These are phyloP conservation scores for Ericerus pela DNA, from an alignment of 1,140 invertebrate genomes.

Conservation along the genomic window DNA sequence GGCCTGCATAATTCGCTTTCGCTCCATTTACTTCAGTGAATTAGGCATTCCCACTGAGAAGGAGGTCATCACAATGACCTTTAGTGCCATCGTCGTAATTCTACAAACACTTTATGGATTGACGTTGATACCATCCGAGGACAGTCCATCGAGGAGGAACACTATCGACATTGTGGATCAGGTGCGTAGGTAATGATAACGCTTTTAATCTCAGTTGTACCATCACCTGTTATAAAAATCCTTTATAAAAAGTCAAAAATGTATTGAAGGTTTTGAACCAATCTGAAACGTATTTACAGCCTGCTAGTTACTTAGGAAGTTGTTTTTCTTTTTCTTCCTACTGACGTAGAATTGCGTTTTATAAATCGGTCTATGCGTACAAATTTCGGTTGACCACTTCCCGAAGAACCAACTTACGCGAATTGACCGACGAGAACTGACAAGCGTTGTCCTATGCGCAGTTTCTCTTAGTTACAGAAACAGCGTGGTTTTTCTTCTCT, in stretches of 20 bases:
- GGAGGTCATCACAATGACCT: conserved; percentile 28
- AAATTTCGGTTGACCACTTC: too few species aligned
- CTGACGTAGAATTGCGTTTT: too few species aligned
- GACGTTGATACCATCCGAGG: conserved; percentile 19
- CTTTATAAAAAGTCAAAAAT: neutral
- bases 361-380: too few species aligned
- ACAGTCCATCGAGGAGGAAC: neutral
- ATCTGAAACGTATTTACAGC: too few species aligned
- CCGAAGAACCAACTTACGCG: too few species aligned
- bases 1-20: conserved; percentile 37
- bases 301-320: too few species aligned
- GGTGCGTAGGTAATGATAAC: conserved; percentile 23
- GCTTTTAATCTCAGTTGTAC: neutral
- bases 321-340: too few species aligned
- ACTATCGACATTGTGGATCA: conserved; percentile 7
- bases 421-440: neutral
- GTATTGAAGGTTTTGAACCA: too few species aligned
- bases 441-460: neutral
- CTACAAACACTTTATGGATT: conserved; percentile 26
- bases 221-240: neutral
- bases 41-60: conserved; percentile 30
- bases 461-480: neutral
- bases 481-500: too few species aligned
- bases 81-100: conserved; percentile 34
- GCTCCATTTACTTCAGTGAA: conserved; percentile 18